Evolutionary conservation across 2,113 vertebrate species (phyloP).

Genomic region (Corynorhinus townsendii): DNA sequence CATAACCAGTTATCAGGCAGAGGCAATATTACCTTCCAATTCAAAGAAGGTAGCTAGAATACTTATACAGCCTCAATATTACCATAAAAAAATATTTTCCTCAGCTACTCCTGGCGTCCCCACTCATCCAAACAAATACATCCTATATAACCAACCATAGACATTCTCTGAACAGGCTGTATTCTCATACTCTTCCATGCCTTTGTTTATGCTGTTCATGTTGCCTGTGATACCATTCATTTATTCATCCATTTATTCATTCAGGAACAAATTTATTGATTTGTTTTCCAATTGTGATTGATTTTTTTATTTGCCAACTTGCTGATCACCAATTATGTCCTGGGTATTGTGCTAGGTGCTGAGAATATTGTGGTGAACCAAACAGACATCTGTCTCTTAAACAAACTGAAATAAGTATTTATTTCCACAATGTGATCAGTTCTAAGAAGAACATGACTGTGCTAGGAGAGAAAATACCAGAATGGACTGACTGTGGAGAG

Average conservation of each 20-base stretch:
- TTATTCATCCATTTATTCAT: background rate
- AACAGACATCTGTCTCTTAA: background rate
- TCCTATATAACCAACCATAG: background rate
- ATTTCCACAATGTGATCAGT: background rate
- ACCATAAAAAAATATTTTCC: background rate
- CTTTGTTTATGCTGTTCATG: background rate
- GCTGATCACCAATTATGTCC: background rate
- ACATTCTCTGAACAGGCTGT: background rate
- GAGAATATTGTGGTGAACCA: background rate
- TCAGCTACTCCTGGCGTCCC: background rate
- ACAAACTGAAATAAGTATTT: background rate
- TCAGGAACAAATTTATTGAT: background rate
- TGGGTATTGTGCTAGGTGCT: background rate
- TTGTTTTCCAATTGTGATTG: background rate
- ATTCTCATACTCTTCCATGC: background rate
- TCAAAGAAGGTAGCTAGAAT: background rate
- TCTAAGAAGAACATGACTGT: background rate
- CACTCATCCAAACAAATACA: background rate
- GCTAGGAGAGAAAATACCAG: background rate
- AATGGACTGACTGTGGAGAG: background rate
- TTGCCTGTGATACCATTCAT: background rate
- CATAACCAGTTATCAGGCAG: background rate
- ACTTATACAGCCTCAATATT: background rate
- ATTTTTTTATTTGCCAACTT: background rate
- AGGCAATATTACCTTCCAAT: background rate